Conservation (phyloP, 1,140 invertebrate genomes). For the Acromyrmex heyeri region DNA sequence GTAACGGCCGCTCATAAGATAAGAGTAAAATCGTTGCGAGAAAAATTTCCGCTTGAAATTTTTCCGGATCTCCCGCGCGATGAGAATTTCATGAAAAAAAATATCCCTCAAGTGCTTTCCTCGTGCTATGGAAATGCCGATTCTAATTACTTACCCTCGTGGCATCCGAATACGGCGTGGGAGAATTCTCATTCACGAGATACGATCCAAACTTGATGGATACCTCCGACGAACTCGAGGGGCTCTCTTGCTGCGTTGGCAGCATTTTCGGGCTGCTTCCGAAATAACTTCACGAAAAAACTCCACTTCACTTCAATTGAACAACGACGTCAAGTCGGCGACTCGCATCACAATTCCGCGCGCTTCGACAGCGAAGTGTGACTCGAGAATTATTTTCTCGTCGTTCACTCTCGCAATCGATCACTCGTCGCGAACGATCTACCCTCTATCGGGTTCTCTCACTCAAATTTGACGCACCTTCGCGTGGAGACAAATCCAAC, state of each 20-base stretch:
- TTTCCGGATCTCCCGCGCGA: not conserved
- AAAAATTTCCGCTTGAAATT: not conserved
- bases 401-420: conserved; percentile 17
- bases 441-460: not conserved
- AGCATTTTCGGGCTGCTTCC: conserved; percentile 86
- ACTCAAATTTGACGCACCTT: not conserved
- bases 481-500: not conserved
- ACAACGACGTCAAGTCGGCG: conserved; percentile 36
- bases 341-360: conserved; percentile 50
- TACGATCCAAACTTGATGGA: conserved; percentile 92
- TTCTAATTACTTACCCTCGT: conserved; percentile 92
- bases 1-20: not conserved
- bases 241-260: conserved; percentile 88
- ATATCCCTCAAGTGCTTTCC: not conserved
- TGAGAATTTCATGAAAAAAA: not conserved
- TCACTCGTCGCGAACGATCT: not conserved
- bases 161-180: conserved; percentile 98
- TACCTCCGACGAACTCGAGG: conserved; percentile 83
- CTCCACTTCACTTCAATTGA: conserved; percentile 71
- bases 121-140: not conserved
- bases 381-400: not conserved
- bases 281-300: not conserved
- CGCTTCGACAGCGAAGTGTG: not conserved
- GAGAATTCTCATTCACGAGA: conserved; percentile 95
- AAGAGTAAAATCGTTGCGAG: not conserved